Base-by-base conservation (phyloP, 2,797 vertebrate genomes). In the Novumbra hubbsi region DNA sequence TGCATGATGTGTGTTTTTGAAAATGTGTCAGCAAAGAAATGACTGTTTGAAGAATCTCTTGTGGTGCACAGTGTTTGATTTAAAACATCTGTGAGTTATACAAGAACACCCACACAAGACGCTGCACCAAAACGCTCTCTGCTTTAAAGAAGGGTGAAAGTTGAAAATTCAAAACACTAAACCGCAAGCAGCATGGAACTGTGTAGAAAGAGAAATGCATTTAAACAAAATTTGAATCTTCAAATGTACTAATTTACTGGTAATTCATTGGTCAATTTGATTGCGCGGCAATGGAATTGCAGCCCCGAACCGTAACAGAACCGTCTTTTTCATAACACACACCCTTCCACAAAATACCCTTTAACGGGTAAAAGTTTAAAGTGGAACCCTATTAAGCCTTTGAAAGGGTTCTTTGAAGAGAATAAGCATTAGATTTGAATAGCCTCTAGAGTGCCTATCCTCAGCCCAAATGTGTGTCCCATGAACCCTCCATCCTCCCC, bases 1-100 rank as follows among this genome's bases (percentile, higher is more conserved):
- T 4, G 0, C 12, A 75, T 38, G 50, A 75, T 73, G 28, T 67
- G 4, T 68, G 80, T 82, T 71, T 24, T 62, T 68, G 73, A 49
- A 68, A 78, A 70, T 73, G 52, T 41, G 81, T 81, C 69, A 48
- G 5, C 63, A 32, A 57, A 70, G 45, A 73, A 76, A 83, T 68
- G 28, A 27, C 62, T 73, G 41, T 45, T 72, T 32, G 50, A 72
- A 70, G 9, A 74, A 74, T 77, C 77, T 83, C 68, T 65, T 57
- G 74, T 77, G 77, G 74, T 73, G 68, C 64, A 78, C 79, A 83
- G 82, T 74, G 75, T 68, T 82, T 38, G 79, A 79, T 85, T 87
- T 73, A 78, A 87, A 89, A 84, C 85, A 88, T 83, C 78, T 86
- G 80, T 73, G 72, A 72, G 82, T 88, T 88, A 84, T 57, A 85